phyloP scores from a whole-genome alignment of 2,113 vertebrate species.

The Tautogolabrus adspersus region DNA sequence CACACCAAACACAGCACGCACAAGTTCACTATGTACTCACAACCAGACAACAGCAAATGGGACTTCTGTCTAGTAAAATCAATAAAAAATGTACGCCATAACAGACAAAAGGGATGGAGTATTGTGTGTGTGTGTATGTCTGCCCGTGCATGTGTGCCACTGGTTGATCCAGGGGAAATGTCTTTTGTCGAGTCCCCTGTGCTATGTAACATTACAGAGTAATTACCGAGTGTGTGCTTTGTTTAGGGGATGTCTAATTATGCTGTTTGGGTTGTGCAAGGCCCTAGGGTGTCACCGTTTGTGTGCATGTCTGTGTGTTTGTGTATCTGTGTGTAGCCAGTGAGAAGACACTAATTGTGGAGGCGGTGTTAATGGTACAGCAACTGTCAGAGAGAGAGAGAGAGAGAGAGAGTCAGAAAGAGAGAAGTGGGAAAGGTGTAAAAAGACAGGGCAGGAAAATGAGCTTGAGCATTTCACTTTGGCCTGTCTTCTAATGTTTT shows the following conservation, averaged over 20 bases:
- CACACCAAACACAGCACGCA: slow-evolving; percentile 1
- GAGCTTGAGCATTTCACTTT: slow-evolving; percentile 46
- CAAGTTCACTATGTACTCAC: slow-evolving; percentile 23
- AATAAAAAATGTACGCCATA: slow-evolving; percentile 70
- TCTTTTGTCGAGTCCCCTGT: slow-evolving; percentile 80
- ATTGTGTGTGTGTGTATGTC: slow-evolving; percentile 26
- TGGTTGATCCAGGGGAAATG: slow-evolving; percentile 76
- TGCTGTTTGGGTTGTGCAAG: slow-evolving; percentile 82
- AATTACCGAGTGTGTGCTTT: slow-evolving; percentile 87
- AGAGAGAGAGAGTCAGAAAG: slow-evolving; percentile 42
- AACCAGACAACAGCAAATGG: slow-evolving; percentile 56
- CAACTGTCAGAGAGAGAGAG: slow-evolving; percentile 67
- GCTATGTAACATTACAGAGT: slow-evolving; percentile 82
- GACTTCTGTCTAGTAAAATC: slow-evolving; percentile 73
- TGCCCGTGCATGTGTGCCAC: slow-evolving; percentile 21
- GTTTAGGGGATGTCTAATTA: slow-evolving; percentile 86
- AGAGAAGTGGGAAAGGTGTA: slow-evolving; percentile 4
- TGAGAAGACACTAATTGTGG: slow-evolving; percentile 79
- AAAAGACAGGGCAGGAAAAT: slow-evolving; percentile 11
- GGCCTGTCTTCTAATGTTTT: slow-evolving; percentile 40
- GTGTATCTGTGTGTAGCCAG: slow-evolving; percentile 45
- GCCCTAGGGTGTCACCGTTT: slow-evolving; percentile 76
- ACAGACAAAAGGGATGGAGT: slow-evolving; percentile 41
- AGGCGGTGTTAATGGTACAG: slow-evolving; percentile 75
- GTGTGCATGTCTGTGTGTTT: slow-evolving; percentile 45